These are phyloP conservation scores for Petaurus breviceps DNA, from an alignment of 2,113 vertebrate genomes.

Conservation along the genomic window DNA sequence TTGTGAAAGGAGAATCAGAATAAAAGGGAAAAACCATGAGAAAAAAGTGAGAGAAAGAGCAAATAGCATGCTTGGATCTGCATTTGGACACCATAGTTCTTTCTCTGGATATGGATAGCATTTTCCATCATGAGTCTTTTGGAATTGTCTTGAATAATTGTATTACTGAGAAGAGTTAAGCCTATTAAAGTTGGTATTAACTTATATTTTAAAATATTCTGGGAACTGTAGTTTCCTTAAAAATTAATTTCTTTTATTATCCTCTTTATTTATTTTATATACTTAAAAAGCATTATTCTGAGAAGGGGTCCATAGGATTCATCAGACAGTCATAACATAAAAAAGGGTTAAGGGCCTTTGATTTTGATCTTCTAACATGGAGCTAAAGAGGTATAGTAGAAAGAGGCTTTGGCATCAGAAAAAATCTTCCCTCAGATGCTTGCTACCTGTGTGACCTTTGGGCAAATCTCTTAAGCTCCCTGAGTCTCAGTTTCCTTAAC, in stretches of 20 bases:
- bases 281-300: background rate
- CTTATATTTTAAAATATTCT: background rate
- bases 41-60: no score
- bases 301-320: background rate
- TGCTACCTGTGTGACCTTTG: background rate
- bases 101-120: no score
- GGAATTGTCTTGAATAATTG: no score
- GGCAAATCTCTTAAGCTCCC: background rate
- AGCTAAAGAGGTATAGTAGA: background rate
- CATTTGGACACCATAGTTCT: no score
- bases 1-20: no score
- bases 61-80: no score
- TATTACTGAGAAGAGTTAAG: no score
- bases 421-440: background rate
- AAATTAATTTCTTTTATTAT: background rate
- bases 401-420: background rate
- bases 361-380: background rate
- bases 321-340: background rate
- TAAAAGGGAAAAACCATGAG: no score
- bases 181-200: no score
- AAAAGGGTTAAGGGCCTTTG: background rate
- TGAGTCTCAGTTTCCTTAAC: background rate
- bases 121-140: no score
- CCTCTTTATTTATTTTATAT: background rate
- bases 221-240: background rate